Evolutionary conservation across 1,140 invertebrate species (phyloP).

Genomic region (Periplaneta americana): DNA sequence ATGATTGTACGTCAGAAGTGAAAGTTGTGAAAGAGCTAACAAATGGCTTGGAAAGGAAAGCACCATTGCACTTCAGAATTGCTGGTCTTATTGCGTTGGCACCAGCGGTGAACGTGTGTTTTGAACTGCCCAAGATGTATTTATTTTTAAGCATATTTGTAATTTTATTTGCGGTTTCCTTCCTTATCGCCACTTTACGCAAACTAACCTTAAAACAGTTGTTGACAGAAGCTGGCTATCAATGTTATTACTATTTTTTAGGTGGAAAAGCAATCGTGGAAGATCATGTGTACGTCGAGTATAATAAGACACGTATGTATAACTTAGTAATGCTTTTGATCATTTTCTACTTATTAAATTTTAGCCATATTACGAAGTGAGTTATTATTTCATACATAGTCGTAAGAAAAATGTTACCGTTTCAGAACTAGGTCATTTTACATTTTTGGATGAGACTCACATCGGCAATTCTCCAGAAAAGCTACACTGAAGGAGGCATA

Average conservation of each 20-base stretch:
- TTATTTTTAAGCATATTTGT: background rate
- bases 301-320: conserved; percentile 1
- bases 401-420: background rate
- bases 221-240: background rate
- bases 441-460: too few relatives aligned
- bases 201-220: background rate
- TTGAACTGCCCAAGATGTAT: background rate
- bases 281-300: background rate
- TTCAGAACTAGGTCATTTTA: background rate
- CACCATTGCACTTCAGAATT: background rate
- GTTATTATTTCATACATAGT: too few relatives aligned
- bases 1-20: background rate
- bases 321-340: background rate
- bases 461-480: background rate
- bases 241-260: background rate
- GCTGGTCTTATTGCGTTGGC: background rate
- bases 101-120: background rate
- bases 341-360: too few relatives aligned
- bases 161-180: background rate
- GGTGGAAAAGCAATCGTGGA: background rate
- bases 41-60: background rate
- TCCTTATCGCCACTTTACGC: background rate
- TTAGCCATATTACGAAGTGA: too few relatives aligned
- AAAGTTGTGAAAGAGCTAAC: background rate
- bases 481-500: background rate